These are phyloP conservation scores for Hiodon alosoides DNA, from an alignment of 2,113 vertebrate species.

Conservation along the genomic window DNA sequence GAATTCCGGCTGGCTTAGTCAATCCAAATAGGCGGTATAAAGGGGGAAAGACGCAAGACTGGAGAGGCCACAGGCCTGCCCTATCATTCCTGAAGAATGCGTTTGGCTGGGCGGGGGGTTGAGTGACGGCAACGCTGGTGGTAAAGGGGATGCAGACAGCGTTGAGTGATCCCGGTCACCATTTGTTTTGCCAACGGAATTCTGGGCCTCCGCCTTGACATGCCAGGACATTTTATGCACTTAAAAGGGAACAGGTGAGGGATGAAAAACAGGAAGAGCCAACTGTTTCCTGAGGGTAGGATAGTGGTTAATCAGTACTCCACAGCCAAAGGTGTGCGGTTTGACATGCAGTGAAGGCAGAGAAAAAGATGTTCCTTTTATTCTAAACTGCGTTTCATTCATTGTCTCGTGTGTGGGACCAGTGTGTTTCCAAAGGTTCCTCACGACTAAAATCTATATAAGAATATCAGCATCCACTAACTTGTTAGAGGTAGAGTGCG, in stretches of 20 bases:
- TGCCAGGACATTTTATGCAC: constrained; percentile 40
- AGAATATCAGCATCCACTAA: no score
- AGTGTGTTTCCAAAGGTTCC: neutral
- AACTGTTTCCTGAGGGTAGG: neutral
- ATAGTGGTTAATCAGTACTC: neutral
- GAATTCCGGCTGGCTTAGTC: constrained; percentile 54
- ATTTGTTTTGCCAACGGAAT: constrained; percentile 38
- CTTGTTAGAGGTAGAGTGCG: no score
- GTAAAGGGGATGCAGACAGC: constrained; percentile 10
- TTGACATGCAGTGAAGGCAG: neutral
- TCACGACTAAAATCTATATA: neutral
- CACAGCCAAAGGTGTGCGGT: neutral
- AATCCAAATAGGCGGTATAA: neutral
- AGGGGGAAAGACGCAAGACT: constrained; percentile 6
- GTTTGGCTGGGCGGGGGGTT: neutral
- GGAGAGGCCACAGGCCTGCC: constrained; percentile 26
- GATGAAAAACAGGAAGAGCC: constrained; percentile 36
- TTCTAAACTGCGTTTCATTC: constrained; percentile 5
- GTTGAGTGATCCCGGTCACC: constrained; percentile 22
- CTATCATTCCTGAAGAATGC: constrained; percentile 13
- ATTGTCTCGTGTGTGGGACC: neutral
- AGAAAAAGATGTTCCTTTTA: neutral
- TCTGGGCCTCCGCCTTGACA: constrained; percentile 39
- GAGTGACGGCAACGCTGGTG: neutral
- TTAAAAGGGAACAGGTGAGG: constrained; percentile 41